Base-by-base conservation (phyloP, 2,888 invertebrate species). In the Linnaemya vulpina region DNA sequence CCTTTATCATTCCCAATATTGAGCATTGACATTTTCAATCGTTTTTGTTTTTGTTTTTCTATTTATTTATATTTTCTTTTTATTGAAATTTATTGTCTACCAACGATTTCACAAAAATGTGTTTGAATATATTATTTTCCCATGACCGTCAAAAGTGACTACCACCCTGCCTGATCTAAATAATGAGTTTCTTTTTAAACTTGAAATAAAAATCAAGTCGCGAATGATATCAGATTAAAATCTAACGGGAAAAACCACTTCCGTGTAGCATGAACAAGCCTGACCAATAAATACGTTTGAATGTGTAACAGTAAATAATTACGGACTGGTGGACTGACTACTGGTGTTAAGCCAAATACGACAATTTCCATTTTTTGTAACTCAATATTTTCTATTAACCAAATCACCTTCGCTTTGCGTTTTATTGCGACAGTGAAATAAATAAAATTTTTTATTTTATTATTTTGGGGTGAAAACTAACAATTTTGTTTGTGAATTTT, bases 381-480 rank as follows among this genome's bases (percentile, higher is more conserved):
- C n/a, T 67, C 58, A 80, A 80, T 80, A 73, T 58, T 73, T 80
- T 49, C 10, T n/a, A 71, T 49, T 30, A 46, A 75, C 22, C n/a
- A 73, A 85, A 75, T 81, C 84, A 81, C 81, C 84, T 85, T 85
- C 81, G 63, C 70, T 53, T 63, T 55, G 67, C 63, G 70, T 13
- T 79, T 63, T 78, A 53, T 40, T 62, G 20, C 17, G 30, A 51
- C 51, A 20, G n/a, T 9, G 51, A 20, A 51, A n/a, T 30, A 46
- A 0, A 17, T 49, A 17, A 70, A 22, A 13, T 17, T 63, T 76
- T 71, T 53, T 62, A 71, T 53, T 43, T 58, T 38, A 7, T 67
- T 58, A 25, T 58, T 85, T 84, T 85, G 77, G 84, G 84, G 84
- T 81, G 81, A 81, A 85, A 78, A 74, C 53, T 77, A 74, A 81